Conservation (phyloP, 37 sponge, comb jelly and placozoan species). For the Haliclona indistincta region DNA sequence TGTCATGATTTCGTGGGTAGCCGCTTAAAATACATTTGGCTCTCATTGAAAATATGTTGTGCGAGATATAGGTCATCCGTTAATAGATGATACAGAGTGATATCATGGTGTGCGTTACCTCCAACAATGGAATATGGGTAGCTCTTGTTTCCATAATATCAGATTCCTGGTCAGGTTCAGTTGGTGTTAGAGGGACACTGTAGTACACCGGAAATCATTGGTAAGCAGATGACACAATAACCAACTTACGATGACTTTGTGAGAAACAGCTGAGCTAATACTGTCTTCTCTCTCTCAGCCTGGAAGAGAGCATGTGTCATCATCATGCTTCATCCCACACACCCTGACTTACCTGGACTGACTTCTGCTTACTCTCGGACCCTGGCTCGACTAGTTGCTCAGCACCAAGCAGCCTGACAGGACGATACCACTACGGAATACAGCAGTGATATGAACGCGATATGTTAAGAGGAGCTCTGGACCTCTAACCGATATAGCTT, state of each 20-base stretch:
- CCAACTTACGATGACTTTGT: conserved; percentile 56
- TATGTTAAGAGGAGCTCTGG: not conserved
- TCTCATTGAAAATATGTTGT: not conserved
- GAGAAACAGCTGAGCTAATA: conserved; percentile 73
- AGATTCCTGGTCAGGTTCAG: conserved; percentile 71
- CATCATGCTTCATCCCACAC: too few relatives aligned
- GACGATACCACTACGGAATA: conserved; percentile 52
- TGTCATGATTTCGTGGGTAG: too few relatives aligned
- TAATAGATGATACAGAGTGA: not conserved
- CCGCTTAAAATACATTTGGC: too few relatives aligned
- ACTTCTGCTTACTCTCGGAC: conserved; percentile 46
- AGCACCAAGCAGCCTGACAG: conserved; percentile 2
- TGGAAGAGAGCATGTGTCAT: not conserved
- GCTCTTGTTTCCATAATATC: conserved; percentile 32
- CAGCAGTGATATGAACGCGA: conserved; percentile 9
- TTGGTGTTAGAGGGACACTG: conserved; percentile 58
- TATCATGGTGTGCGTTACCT: conserved; percentile 37
- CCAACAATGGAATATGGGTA: conserved; percentile 62
- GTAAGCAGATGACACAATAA: not conserved
- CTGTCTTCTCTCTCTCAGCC: conserved; percentile 64
- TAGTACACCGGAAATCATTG: not conserved
- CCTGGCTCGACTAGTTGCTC: conserved; percentile 45
- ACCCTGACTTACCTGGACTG: conserved; percentile 14
- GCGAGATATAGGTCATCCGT: not conserved
- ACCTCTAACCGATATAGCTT: conserved; percentile 60